Base-by-base conservation (phyloP, 2,888 invertebrate genomes). In the Drosophila aldrichi region DNA sequence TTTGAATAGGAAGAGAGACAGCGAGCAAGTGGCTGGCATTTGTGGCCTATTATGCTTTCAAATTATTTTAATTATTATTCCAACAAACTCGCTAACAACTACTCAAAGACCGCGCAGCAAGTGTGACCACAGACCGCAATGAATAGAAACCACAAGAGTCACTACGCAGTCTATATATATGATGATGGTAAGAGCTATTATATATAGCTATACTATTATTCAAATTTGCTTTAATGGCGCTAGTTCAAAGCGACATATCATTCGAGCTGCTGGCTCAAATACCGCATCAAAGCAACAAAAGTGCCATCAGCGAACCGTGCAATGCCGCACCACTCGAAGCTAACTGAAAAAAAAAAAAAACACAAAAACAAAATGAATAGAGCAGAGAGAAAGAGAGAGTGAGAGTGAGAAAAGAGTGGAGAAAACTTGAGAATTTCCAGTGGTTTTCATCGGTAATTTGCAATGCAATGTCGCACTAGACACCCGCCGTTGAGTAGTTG, bases 261-360 rank as follows among this genome's bases (percentile, higher is more conserved):
- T 43, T 64, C 48, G 49, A 40, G 29, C 38, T 36, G 25, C 16
- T 54, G 29, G 44, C 56, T 61, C 36, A 68, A 65, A 57, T 43
- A 64, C 74, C 78, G 55, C 70, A 78, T 77, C 78, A 74, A 78
- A 70, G 74, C 63, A 25, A 57, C 14, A 48, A 62, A 65, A 65
- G 54, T 34, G 49, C 44, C 46, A 38, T 22, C 40, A 43, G 61
- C 65, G 60, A 70, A 66, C 52, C 63, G 36, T 74, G 66, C 52
- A 74, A 46, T 52, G 43, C 58, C 34, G 32, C 41, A 14, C 20
- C 41, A 58, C 51, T 52, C n/a, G 20, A 36, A 38, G 56, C 18
- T n/a, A 48, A 65, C 55, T 59, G 9, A 25, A 44, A 58, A 57
- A 38, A 18, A 10, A 34, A 12, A 20, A 34, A 32, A 29, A 8